Conservation (phyloP, 1,140 invertebrate species). For the Pantala flavescens region DNA sequence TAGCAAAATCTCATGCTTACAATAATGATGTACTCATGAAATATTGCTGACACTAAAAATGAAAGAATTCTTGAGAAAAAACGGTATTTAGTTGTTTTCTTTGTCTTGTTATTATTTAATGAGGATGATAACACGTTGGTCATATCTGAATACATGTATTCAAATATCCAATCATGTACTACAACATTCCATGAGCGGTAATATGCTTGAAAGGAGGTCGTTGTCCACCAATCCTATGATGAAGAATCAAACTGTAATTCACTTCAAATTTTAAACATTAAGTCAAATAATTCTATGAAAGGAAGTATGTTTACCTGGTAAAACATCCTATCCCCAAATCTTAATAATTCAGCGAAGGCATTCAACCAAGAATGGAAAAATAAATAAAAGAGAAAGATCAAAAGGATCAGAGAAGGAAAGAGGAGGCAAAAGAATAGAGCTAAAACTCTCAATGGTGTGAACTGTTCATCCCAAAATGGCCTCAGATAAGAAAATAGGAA, state of each 20-base stretch:
- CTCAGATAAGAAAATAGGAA: slow-evolving; percentile 59
- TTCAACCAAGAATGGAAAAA: slow-evolving; percentile 83
- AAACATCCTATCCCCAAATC: slow-evolving; percentile 76
- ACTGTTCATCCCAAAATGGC: slow-evolving; percentile 52
- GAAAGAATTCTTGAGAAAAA: slow-evolving; percentile 45
- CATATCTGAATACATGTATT: slow-evolving; percentile 83
- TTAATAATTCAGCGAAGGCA: slow-evolving; percentile 73
- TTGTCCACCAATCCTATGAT: slow-evolving; percentile 89
- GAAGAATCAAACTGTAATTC: slow-evolving; percentile 22
- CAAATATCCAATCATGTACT: slow-evolving; percentile 89
- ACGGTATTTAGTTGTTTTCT: slow-evolving; percentile 39
- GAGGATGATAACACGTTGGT: slow-evolving; percentile 39
- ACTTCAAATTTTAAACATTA: background rate
- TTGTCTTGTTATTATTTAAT: slow-evolving; percentile 33
- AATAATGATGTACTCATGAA: slow-evolving; percentile 77
- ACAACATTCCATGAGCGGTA: slow-evolving; percentile 93
- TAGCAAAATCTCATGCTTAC: slow-evolving; percentile 74
- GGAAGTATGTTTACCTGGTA: slow-evolving; percentile 35
- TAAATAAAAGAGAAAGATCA: slow-evolving; percentile 70
- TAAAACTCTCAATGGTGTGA: slow-evolving; percentile 48
- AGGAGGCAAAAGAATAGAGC: slow-evolving; percentile 58
- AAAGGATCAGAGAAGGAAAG: slow-evolving; percentile 59
- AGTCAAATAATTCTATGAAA: background rate
- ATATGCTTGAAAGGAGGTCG: slow-evolving; percentile 63
- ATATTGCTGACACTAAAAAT: slow-evolving; percentile 38